phyloP scores from a whole-genome alignment of 1,140 invertebrate genomes.

The Pseudomyrmex flavicornis region DNA sequence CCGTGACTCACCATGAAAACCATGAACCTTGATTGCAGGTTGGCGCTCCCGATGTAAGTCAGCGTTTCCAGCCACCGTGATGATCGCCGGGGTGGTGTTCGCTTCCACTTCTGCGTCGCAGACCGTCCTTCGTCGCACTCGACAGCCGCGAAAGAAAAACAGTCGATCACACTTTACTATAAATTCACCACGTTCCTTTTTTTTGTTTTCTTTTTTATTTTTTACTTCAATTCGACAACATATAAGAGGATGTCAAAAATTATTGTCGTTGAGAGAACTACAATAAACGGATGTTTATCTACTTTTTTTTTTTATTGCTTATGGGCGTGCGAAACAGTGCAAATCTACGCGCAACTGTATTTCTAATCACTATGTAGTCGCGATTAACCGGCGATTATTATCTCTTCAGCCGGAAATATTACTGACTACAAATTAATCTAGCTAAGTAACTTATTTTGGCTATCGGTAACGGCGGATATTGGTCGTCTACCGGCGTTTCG shows the following conservation, averaged over 20 bases:
- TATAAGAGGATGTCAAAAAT: conserved; percentile 7
- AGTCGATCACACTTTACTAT: conserved; percentile 46
- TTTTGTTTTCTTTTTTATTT: background rate
- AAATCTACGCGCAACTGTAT: conserved; percentile 3
- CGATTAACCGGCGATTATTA: conserved; percentile 22
- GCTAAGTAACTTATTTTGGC: conserved; percentile 80
- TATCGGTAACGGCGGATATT: conserved; percentile 75
- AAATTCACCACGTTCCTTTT: background rate
- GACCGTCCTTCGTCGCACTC: conserved; percentile 61
- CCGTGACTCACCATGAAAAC: conserved; percentile 85
- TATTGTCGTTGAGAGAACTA: conserved; percentile 48
- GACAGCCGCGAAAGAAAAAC: conserved; percentile 55
- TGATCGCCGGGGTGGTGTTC: conserved; percentile 73
- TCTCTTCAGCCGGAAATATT: background rate
- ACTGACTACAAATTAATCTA: conserved; percentile 74
- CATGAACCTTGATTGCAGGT: conserved; percentile 86
- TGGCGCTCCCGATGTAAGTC: conserved; percentile 85
- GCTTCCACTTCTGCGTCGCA: conserved; percentile 69
- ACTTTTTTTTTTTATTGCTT: conserved; percentile 51
- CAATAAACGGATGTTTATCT: conserved; percentile 10
- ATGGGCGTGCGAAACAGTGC: background rate
- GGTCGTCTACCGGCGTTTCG: conserved; percentile 81
- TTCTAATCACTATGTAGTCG: conserved; percentile 17
- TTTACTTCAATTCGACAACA: background rate
- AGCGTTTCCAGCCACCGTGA: conserved; percentile 83